These are phyloP conservation scores for Tychaedon coryphoeus DNA, from an alignment of 2,113 vertebrate genomes.

Conservation along the genomic window DNA sequence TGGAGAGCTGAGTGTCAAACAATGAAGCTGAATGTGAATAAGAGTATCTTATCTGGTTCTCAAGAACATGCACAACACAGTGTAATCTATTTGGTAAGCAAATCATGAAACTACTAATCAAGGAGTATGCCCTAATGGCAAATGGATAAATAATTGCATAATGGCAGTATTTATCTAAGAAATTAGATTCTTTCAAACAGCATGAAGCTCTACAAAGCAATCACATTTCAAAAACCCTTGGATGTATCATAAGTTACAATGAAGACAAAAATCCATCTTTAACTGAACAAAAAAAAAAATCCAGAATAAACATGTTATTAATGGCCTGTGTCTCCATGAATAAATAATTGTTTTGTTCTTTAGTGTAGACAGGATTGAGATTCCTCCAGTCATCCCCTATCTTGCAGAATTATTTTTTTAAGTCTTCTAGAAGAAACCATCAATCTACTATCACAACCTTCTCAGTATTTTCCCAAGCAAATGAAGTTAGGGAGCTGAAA, in stretches of 20 bases:
- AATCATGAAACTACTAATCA: background rate
- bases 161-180: background rate
- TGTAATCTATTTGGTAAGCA: background rate
- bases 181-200: background rate
- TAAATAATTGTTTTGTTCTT: constrained; percentile 2
- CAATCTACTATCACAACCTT: constrained; percentile 18
- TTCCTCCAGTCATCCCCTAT: background rate
- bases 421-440: background rate
- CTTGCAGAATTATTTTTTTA: background rate
- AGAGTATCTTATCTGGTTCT: constrained; percentile 1
- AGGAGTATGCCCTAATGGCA: background rate
- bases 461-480: constrained; percentile 43
- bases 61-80: background rate
- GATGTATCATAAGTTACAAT: background rate
- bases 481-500: background rate
- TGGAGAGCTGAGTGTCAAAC: background rate
- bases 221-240: background rate
- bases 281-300: background rate
- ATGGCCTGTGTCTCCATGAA: background rate
- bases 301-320: background rate
- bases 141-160: background rate
- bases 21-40: background rate
- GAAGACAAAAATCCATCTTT: background rate
- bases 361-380: background rate
- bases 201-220: background rate